These are phyloP conservation scores for Epiperipatus broadwayi DNA, from an alignment of 2,888 invertebrate genomes.

Conservation along the genomic window DNA sequence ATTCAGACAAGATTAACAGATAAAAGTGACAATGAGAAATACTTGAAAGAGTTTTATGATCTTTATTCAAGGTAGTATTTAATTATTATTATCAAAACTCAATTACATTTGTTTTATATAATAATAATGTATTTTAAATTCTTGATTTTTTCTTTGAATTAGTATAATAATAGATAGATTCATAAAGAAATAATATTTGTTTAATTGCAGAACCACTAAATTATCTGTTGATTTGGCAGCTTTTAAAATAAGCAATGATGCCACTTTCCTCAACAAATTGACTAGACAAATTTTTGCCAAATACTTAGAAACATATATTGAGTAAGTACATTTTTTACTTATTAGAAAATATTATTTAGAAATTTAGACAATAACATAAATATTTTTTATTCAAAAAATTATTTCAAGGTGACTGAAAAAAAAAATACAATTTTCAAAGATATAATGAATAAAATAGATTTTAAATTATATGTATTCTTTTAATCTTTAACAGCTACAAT, in stretches of 20 bases:
- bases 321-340: too few relatives aligned
- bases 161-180: slow-evolving; percentile 11
- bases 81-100: too few relatives aligned
- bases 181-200: slow-evolving; percentile 11
- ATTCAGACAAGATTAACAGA: slow-evolving; percentile 60
- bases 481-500: too few relatives aligned
- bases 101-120: slow-evolving; percentile 6
- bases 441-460: too few relatives aligned
- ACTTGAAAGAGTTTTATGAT: slow-evolving; percentile 67
- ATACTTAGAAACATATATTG: slow-evolving; percentile 47
- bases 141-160: slow-evolving; percentile 11
- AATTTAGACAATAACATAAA: too few relatives aligned
- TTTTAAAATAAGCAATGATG: slow-evolving; percentile 59
- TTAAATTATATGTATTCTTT: too few relatives aligned
- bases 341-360: too few relatives aligned
- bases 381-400: too few relatives aligned
- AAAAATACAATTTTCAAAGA: too few relatives aligned
- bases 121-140: slow-evolving; percentile 20
- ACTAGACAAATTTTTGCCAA: slow-evolving; percentile 59
- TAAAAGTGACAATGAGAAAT: slow-evolving; percentile 62
- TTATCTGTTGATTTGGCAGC: slow-evolving; percentile 49
- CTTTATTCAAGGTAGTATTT: slow-evolving; percentile 79
- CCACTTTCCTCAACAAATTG: slow-evolving; percentile 52
- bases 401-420: too few relatives aligned
- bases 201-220: slow-evolving; percentile 53